Conservation (phyloP, 2,113 vertebrate species). For the Alouatta palliata region DNA sequence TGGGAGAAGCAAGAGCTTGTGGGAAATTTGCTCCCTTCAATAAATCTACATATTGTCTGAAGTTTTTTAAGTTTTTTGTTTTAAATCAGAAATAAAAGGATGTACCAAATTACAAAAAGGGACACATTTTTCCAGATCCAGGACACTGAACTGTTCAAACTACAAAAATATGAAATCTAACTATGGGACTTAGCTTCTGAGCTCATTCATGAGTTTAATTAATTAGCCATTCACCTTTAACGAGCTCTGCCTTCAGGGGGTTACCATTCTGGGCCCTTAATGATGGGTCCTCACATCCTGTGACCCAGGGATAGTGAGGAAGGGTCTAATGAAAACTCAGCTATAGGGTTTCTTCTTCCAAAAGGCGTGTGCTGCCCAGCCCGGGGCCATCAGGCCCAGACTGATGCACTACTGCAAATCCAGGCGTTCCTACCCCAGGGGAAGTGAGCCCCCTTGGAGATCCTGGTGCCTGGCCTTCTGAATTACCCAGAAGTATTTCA, state of each 20-base stretch:
- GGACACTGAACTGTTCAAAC: background rate
- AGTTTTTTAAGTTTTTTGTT: background rate
- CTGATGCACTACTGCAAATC: background rate
- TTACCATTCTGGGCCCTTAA: background rate
- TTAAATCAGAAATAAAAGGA: background rate
- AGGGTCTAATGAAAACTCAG: background rate
- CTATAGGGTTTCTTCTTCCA: background rate
- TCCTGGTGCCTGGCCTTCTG: background rate
- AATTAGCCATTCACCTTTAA: background rate
- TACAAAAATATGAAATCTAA: background rate
- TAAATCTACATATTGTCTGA: background rate
- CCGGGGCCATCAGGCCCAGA: background rate
- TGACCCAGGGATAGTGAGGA: background rate
- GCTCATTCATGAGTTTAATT: background rate
- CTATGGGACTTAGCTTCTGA: background rate
- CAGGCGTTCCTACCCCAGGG: background rate
- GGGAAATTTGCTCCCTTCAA: background rate
- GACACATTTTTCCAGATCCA: background rate
- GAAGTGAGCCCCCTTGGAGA: background rate
- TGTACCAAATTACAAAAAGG: background rate
- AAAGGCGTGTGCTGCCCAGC: background rate
- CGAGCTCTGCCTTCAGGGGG: background rate
- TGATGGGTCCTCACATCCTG: background rate
- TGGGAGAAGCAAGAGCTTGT: background rate
- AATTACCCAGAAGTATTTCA: background rate